These are phyloP conservation scores for Danio choprae DNA, from an alignment of 2,797 vertebrate species.

Conservation along the genomic window DNA sequence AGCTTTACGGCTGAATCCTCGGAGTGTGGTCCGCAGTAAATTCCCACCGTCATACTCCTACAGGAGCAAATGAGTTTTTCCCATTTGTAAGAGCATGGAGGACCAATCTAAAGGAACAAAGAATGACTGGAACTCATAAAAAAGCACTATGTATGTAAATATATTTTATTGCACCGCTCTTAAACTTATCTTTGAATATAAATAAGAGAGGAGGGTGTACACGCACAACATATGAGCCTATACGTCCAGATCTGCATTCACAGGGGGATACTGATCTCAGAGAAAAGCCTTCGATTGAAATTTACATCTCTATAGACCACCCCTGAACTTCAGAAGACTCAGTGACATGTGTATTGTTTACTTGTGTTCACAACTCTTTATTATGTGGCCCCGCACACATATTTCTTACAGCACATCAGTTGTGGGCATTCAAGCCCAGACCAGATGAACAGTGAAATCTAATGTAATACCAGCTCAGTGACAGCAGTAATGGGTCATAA, in stretches of 20 bases:
- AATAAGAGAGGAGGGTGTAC: slow-evolving; percentile 8
- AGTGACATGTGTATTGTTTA: slow-evolving; percentile 46
- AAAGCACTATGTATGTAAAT: slow-evolving; percentile 51
- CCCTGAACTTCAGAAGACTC: slow-evolving; percentile 39
- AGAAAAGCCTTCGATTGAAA: slow-evolving; percentile 23
- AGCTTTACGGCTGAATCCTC: background rate
- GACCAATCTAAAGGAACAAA: slow-evolving; percentile 36
- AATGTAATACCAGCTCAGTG: slow-evolving; percentile 76
- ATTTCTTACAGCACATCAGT: slow-evolving; percentile 56
- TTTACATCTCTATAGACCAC: slow-evolving; percentile 44
- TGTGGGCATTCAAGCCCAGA: slow-evolving; percentile 57
- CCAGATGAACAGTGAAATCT: slow-evolving; percentile 71
- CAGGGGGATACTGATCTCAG: slow-evolving; percentile 6
- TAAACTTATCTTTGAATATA: slow-evolving; percentile 42
- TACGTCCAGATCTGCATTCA: background rate
- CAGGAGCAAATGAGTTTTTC: slow-evolving; percentile 27
- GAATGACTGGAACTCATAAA: slow-evolving; percentile 28
- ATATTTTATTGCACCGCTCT: slow-evolving; percentile 35
- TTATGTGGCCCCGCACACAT: slow-evolving; percentile 41
- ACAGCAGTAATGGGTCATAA: slow-evolving; percentile 80
- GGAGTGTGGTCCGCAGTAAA: background rate
- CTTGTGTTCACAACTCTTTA: slow-evolving; percentile 13
- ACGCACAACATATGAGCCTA: background rate
- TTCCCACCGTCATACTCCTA: background rate
- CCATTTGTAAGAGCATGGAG: slow-evolving; percentile 27